Percentiles rank a stretch among this genome's conserved stretches.
Conservation (phyloP, 2,797 vertebrate genomes). For the Synaphobranchus kaupii region DNA sequence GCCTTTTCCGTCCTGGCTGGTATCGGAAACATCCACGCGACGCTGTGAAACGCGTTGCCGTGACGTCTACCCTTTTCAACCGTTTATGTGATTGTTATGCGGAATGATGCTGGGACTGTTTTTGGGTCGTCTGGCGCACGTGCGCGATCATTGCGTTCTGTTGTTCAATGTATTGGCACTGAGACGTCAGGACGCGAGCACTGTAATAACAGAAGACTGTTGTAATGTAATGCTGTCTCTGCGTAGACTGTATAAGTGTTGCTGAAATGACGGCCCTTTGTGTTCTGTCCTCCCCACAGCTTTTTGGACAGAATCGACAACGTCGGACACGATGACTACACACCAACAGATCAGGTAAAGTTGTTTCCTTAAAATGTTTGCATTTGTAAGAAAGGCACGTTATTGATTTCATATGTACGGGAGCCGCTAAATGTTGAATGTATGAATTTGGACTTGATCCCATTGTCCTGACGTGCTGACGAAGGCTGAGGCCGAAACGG, state of each 20-base stretch:
- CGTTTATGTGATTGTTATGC: background rate
- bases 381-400: background rate
- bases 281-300: constrained; percentile 69
- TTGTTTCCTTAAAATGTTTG: background rate
- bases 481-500: no score
- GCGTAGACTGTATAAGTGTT: background rate
- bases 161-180: background rate
- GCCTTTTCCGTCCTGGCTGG: background rate
- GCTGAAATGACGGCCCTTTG: constrained; percentile 9
- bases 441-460: no score
- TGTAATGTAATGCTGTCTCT: background rate
- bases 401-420: background rate
- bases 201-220: background rate
- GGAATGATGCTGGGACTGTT: background rate
- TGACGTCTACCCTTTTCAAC: background rate
- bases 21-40: background rate
- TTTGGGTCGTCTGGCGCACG: background rate
- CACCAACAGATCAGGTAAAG: constrained; percentile 96
- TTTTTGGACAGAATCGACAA: constrained; percentile 98
- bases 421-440: no score
- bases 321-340: constrained; percentile 95
- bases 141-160: background rate
- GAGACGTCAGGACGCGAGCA: background rate
- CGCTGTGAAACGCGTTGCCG: background rate
- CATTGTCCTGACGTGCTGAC: no score